These are phyloP conservation scores for Tetramorium simillimum DNA, from an alignment of 1,140 invertebrate species.

Conservation along the genomic window DNA sequence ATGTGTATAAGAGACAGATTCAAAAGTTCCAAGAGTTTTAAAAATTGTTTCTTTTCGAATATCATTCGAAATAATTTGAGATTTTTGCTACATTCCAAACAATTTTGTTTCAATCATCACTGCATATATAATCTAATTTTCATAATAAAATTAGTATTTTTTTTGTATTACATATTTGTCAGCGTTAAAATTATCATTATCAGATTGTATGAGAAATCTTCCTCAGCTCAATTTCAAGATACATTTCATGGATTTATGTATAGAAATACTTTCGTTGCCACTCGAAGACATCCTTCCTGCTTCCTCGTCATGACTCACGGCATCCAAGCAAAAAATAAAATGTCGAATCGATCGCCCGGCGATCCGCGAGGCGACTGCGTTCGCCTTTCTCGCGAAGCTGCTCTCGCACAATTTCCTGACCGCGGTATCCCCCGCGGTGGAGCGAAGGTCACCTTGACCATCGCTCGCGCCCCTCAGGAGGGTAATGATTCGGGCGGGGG, in stretches of 20 bases:
- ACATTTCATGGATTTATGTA: background rate
- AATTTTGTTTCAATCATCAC: background rate
- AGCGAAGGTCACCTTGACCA: conserved; percentile 78
- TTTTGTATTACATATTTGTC: background rate
- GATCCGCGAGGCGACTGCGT: conserved; percentile 10
- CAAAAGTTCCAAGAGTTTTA: background rate
- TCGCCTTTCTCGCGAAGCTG: conserved; percentile 4
- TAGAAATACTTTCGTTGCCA: background rate
- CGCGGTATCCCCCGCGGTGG: conserved; percentile 51
- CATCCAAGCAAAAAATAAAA: background rate
- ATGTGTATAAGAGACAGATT: too few species aligned
- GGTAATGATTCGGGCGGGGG: conserved; percentile 46
- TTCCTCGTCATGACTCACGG: conserved; percentile 31
- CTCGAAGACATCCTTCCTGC: background rate
- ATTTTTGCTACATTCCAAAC: background rate
- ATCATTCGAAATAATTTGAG: background rate
- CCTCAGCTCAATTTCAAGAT: background rate
- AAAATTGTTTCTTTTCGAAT: background rate
- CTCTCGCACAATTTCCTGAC: conserved; percentile 6
- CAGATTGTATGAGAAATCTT: background rate
- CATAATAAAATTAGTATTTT: background rate
- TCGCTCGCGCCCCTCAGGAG: conserved; percentile 64
- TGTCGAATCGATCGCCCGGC: background rate
- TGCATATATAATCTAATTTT: conserved; percentile 7
- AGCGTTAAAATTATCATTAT: background rate